Percentiles rank a stretch among this genome's conserved stretches.
phyloP scores from a whole-genome alignment of 2,888 invertebrate genomes.

The Ophion ventricosus region DNA sequence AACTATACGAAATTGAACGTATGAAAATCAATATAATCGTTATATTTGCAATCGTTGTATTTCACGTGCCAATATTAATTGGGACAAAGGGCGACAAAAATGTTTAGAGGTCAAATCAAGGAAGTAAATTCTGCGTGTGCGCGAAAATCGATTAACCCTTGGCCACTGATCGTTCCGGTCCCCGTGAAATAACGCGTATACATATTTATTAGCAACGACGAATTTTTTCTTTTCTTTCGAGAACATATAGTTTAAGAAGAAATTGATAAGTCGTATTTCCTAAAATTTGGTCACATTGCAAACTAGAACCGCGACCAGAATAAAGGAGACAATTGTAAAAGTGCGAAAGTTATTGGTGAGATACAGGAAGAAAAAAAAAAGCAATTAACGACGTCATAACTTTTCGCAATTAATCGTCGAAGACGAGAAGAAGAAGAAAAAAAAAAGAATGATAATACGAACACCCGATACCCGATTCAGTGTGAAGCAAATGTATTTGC shows the following conservation, averaged over 20 bases:
- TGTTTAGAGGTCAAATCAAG: background rate
- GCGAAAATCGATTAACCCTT: background rate
- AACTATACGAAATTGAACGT: no score
- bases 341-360: constrained; percentile 32
- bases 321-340: constrained; percentile 52
- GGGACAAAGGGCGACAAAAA: background rate
- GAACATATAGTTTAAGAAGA: constrained; percentile 44
- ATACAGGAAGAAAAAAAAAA: constrained; percentile 40
- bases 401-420: constrained; percentile 50
- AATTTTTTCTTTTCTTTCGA: constrained; percentile 55
- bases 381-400: constrained; percentile 48
- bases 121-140: background rate
- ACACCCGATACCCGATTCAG: constrained; percentile 23
- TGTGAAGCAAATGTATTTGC: constrained; percentile 25
- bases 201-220: constrained; percentile 41
- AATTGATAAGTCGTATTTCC: background rate
- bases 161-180: no score
- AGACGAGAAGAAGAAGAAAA: constrained; percentile 24
- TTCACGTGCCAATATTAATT: background rate
- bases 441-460: constrained; percentile 27
- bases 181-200: background rate
- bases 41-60: background rate
- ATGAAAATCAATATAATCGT: background rate
- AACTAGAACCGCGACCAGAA: background rate
- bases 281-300: background rate